Percentiles rank a stretch among this genome's conserved stretches.
These are phyloP conservation scores for Halictus quadricinctus DNA, from an alignment of 2,888 invertebrate genomes.

Conservation along the genomic window DNA sequence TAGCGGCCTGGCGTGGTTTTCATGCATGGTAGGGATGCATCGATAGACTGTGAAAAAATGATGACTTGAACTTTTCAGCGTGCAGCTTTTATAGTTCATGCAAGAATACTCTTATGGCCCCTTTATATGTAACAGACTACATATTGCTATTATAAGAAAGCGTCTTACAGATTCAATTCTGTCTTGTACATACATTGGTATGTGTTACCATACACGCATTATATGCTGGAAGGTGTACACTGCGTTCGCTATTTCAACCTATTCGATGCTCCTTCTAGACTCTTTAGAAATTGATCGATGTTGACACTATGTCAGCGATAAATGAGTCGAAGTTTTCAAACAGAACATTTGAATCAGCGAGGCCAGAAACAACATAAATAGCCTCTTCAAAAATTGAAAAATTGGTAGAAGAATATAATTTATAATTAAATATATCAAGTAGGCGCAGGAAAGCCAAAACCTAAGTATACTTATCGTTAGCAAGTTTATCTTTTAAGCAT, in stretches of 20 bases:
- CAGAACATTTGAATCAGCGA: background rate
- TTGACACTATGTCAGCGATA: background rate
- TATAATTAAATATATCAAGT: background rate
- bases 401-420: background rate
- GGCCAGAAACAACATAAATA: background rate
- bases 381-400: background rate
- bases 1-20: constrained; percentile 22
- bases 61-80: constrained; percentile 37
- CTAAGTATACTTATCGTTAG: too few relatives aligned
- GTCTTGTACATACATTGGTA: background rate
- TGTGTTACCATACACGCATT: background rate
- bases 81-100: background rate
- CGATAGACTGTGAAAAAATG: constrained; percentile 46
- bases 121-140: background rate
- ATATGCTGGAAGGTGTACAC: background rate
- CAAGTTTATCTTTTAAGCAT: background rate
- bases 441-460: too few relatives aligned
- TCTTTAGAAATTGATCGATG: constrained; percentile 10
- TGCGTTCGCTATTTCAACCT: background rate
- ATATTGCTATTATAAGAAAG: background rate
- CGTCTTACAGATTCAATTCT: constrained; percentile 18
- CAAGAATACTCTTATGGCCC: constrained; percentile 3
- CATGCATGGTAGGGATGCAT: constrained; percentile 18
- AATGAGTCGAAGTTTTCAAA: background rate
- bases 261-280: background rate